phyloP scores from a whole-genome alignment of 2,888 invertebrate species.

The Lamellibrachia satsuma region DNA sequence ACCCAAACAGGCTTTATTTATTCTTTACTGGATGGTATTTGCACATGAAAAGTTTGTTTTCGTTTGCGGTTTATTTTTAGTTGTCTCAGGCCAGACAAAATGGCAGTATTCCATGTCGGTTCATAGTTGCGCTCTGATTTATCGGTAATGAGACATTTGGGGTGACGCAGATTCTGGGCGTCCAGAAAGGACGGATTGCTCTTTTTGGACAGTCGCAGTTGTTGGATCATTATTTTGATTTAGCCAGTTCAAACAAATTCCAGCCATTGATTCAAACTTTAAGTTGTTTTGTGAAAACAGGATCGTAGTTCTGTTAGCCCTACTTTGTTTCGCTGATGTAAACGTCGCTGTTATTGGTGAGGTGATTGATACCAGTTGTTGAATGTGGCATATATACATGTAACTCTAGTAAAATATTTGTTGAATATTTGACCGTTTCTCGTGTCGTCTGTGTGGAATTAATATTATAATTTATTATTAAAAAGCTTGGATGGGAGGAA shows the following conservation, averaged over 20 bases:
- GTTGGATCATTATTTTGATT: background rate
- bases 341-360: background rate
- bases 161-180: background rate
- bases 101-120: background rate
- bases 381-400: background rate
- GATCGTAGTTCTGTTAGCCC: background rate
- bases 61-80: slow-evolving; percentile 11
- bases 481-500: background rate
- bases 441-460: background rate
- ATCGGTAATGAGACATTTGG: background rate
- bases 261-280: background rate
- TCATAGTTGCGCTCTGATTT: background rate
- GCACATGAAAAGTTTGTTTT: slow-evolving; percentile 6
- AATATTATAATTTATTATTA: background rate
- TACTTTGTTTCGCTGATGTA: background rate
- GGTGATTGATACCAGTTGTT: background rate
- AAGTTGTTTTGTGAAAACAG: slow-evolving; percentile 17
- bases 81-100: background rate
- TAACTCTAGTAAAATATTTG: slow-evolving; percentile 11
- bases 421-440: background rate
- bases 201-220: background rate
- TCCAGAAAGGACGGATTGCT: background rate
- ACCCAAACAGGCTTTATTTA: background rate
- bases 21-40: background rate
- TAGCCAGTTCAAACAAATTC: background rate